phyloP scores from a whole-genome alignment of 2,888 invertebrate species.

The Isotomurus palustris region DNA sequence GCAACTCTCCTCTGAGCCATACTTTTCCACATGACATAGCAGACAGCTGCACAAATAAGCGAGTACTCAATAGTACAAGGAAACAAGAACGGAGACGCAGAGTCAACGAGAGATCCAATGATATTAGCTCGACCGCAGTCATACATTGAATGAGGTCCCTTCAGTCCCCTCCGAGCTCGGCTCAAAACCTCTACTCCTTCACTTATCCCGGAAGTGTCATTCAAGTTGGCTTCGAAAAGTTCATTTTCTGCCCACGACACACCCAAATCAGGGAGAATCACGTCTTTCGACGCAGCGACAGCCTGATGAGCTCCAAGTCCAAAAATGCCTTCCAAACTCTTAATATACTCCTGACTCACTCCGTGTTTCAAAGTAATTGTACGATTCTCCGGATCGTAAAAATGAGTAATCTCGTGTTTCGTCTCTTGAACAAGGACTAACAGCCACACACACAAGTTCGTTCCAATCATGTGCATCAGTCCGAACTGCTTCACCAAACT shows the following conservation, averaged over 20 bases:
- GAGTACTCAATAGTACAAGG: conserved; percentile 90
- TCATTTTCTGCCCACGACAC: not conserved
- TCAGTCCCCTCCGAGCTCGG: conserved; percentile 31
- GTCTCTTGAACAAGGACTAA: conserved; percentile 53
- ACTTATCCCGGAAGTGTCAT: too few relatives aligned
- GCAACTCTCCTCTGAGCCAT: conserved; percentile 35
- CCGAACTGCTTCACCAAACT: conserved; percentile 54
- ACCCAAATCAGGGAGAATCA: not conserved
- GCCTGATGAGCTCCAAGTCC: not conserved
- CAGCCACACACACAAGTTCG: conserved; percentile 57
- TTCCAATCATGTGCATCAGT: conserved; percentile 56
- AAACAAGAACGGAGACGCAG: conserved; percentile 77
- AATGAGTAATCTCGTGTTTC: conserved; percentile 51
- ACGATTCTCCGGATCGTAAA: conserved; percentile 44
- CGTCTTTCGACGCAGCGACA: not conserved
- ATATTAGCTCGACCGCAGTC: conserved; percentile 52
- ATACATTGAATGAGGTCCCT: conserved; percentile 47
- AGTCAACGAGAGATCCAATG: conserved; percentile 59
- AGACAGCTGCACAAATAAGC: conserved; percentile 56
- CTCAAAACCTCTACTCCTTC: too few relatives aligned
- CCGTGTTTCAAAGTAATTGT: conserved; percentile 34
- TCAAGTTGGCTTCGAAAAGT: too few relatives aligned
- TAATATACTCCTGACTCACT: conserved; percentile 6
- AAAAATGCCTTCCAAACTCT: conserved; percentile 1
- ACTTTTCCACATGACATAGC: conserved; percentile 53